Evolutionary conservation across 2,797 vertebrate species (phyloP).

Genomic region (Microcaecilia unicolor): DNA sequence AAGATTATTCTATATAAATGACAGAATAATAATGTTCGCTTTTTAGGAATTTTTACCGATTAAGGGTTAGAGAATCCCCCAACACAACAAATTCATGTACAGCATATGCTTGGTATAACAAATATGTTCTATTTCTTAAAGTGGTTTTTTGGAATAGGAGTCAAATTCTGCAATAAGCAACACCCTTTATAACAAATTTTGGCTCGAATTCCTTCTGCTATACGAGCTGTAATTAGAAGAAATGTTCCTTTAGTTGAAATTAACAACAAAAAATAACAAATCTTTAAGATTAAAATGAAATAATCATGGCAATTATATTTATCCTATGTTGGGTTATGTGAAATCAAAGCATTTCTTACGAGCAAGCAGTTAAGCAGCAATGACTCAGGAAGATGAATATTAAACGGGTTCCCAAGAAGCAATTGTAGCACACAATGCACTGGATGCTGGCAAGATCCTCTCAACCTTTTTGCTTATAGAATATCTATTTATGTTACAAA

Average conservation of each 20-base stretch:
- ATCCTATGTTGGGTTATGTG: neutral
- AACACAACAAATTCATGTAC: too few species aligned
- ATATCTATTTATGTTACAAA: constrained; percentile 46
- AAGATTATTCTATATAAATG: too few species aligned
- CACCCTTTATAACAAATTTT: too few species aligned
- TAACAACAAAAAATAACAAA: neutral
- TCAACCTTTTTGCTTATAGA: constrained; percentile 27
- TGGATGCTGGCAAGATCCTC: constrained; percentile 27
- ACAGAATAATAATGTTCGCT: too few species aligned
- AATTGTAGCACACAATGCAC: constrained; percentile 13
- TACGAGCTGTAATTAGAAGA: too few species aligned
- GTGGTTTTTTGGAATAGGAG: too few species aligned
- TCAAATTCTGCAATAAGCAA: too few species aligned
- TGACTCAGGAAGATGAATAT: constrained; percentile 1
- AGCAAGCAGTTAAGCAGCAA: neutral
- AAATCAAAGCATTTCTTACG: constrained; percentile 9
- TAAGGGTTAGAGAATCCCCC: too few species aligned
- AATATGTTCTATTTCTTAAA: too few species aligned
- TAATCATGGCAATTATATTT: constrained; percentile 4
- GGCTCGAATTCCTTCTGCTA: too few species aligned
- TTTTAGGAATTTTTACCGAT: too few species aligned
- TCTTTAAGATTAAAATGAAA: neutral
- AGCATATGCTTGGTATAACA: too few species aligned
- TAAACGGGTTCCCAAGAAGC: constrained; percentile 3
- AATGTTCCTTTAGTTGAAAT: neutral